Percentiles rank a stretch among this genome's conserved stretches.
phyloP scores from a whole-genome alignment of 2,888 invertebrate species.

The Brachypalpus laphriformis region DNA sequence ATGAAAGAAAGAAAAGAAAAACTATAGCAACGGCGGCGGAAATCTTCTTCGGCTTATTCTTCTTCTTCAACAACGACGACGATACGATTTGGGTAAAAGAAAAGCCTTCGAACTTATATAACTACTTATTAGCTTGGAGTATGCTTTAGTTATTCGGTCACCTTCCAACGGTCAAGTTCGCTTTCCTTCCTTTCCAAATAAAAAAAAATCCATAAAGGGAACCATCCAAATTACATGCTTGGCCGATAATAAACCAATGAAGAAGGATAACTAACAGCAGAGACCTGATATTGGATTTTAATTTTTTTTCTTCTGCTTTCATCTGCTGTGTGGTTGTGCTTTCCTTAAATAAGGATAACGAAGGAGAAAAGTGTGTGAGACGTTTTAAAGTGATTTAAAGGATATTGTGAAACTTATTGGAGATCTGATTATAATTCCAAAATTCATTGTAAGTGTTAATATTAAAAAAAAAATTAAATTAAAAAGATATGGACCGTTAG shows the following conservation, averaged over 20 bases:
- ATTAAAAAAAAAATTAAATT: neutral
- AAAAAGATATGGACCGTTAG: too few relatives aligned
- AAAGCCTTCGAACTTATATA: slow-evolving; percentile 82
- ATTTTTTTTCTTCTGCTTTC: neutral
- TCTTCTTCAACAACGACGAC: slow-evolving; percentile 64
- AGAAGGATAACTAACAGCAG: slow-evolving; percentile 41
- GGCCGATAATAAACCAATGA: slow-evolving; percentile 27
- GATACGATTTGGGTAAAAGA: slow-evolving; percentile 74
- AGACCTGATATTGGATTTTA: slow-evolving; percentile 30
- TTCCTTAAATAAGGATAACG: neutral
- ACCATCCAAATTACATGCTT: neutral
- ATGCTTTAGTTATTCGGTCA: slow-evolving; percentile 83
- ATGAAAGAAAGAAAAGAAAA: slow-evolving; percentile 70
- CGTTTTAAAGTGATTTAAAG: slow-evolving; percentile 33
- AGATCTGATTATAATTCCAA: slow-evolving; percentile 12
- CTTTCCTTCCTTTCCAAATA: slow-evolving; percentile 76
- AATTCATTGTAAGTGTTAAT: slow-evolving; percentile 56
- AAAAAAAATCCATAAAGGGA: slow-evolving; percentile 35
- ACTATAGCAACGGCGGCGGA: slow-evolving; percentile 69
- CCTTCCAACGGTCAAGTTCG: slow-evolving; percentile 83
- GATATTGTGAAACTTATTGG: slow-evolving; percentile 29
- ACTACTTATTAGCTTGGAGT: slow-evolving; percentile 81
- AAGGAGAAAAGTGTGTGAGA: slow-evolving; percentile 30
- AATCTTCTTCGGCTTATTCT: slow-evolving; percentile 72
- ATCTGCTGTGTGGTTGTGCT: slow-evolving; percentile 4